Base-by-base conservation (phyloP, 2,888 invertebrate species). In the Caenorhabditis becei region DNA sequence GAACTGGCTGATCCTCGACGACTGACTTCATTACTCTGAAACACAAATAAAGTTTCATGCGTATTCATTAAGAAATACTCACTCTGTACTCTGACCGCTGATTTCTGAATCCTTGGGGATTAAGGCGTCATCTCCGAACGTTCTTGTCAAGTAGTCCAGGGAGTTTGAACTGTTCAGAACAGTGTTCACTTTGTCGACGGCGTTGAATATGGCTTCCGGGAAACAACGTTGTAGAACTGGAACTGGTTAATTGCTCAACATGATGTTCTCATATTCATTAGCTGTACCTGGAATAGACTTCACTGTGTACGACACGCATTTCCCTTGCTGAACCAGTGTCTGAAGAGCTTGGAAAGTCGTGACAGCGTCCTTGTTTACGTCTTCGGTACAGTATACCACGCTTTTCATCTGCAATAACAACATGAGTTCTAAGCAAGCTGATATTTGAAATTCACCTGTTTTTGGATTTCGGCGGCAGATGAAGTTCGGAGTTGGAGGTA, bases 221-320 rank as follows among this genome's bases (percentile, higher is more conserved):
- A 91, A 80, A 66, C 91, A 91, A 16, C 91, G 79, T 67, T 89
- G 89, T 10, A 89, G 80, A 0, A 87, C 87, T 86, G 79, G 66
- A 86, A 84, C 49, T 51, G 20, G 66, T 56, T 44, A 2, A 54
- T 62, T 67, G 20, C 14, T 65, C 8, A 32, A 10, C 4, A 32
- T 3, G 0, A 3, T 23, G 18, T 2, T 18, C 5, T 5, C 4
- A 20, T 32, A 23, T 0, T 10, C 8, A 26, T 16, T 11, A 35
- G 66, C n/a, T n/a, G n/a, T 58, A 88, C 89, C 88, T 37, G 88
- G 83, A 24, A 88, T 83, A 4, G 87, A 87, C n/a, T 82, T 84
- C 2, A 90, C 88, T 1, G 89, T 88, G 66, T 90, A 90, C 0
- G 89, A 83, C 1, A 87, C 80, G 61, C 90, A 90, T 56, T 81